Percentiles rank a stretch among this genome's conserved stretches.
Evolutionary conservation across 2,888 invertebrate genomes (phyloP).

Genomic region (Plemyria rubiginata): DNA sequence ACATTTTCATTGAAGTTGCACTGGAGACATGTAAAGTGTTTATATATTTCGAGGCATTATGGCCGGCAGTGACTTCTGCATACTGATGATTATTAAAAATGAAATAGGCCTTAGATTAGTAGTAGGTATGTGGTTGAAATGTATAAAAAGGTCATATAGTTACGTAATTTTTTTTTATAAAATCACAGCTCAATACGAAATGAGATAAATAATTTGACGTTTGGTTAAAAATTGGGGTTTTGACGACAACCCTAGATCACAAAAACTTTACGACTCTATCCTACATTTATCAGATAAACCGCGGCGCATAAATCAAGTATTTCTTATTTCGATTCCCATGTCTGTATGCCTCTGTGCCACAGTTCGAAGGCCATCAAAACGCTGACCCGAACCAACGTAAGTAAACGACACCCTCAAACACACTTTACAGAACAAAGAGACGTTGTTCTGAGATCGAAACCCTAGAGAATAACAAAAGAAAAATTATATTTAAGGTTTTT

Average conservation of each 20-base stretch:
- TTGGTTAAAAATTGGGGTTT: neutral
- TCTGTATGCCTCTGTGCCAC: no score
- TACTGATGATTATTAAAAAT: no score
- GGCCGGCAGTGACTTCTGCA: no score
- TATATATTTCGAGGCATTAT: no score
- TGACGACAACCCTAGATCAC: neutral
- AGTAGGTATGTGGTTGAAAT: no score
- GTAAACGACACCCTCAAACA: conserved; percentile 20
- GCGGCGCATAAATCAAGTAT: neutral
- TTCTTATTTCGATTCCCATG: neutral
- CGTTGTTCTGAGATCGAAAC: conserved; percentile 37
- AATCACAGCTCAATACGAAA: no score
- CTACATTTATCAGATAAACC: neutral
- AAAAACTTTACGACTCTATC: neutral
- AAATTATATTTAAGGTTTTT: conserved; percentile 71
- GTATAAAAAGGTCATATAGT: no score
- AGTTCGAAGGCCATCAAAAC: neutral
- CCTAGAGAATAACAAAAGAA: conserved; percentile 50
- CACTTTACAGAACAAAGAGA: conserved; percentile 31
- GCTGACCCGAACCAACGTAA: conserved; percentile 11
- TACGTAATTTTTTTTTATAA: no score
- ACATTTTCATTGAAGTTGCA: no score
- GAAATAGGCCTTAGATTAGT: no score
- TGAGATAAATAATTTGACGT: no score
- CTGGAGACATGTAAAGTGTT: no score